Conservation (phyloP, 53 echinoderm and acorn worm species). For the Glandiceps talaboti region DNA sequence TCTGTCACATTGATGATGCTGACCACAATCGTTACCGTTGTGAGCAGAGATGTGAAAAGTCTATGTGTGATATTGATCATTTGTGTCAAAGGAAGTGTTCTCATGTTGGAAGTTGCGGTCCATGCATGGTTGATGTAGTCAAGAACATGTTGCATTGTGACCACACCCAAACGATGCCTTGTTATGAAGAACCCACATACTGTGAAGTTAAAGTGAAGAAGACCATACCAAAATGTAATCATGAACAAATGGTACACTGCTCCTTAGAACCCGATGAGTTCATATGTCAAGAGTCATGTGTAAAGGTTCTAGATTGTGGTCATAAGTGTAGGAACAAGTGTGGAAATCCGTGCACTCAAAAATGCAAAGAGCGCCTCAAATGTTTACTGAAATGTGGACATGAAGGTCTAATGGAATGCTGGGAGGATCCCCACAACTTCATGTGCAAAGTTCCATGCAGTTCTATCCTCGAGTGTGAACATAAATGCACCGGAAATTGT, state of each 20-base stretch:
- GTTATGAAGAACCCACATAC: too few relatives aligned
- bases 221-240: too few relatives aligned
- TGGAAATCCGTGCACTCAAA: too few relatives aligned
- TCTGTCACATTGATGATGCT: slow-evolving; percentile 20
- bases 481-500: background rate
- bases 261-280: too few relatives aligned
- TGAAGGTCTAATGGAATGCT: background rate
- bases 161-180: background rate
- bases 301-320: too few relatives aligned
- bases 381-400: background rate
- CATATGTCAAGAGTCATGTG: too few relatives aligned
- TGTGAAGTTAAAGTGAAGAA: too few relatives aligned
- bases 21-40: slow-evolving; percentile 19
- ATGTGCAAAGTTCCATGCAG: background rate
- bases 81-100: background rate
- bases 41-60: slow-evolving; percentile 3
- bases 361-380: background rate
- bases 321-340: slow-evolving; percentile 38
- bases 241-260: too few relatives aligned
- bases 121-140: background rate
- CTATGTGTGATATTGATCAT: slow-evolving; percentile 4
- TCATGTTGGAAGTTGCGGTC: background rate
- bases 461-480: background rate
- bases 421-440: slow-evolving; percentile 1
- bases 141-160: background rate